Percentiles rank a stretch among this genome's conserved stretches.
phyloP scores from a whole-genome alignment of 2,113 vertebrate species.

The Sciurus niger region DNA sequence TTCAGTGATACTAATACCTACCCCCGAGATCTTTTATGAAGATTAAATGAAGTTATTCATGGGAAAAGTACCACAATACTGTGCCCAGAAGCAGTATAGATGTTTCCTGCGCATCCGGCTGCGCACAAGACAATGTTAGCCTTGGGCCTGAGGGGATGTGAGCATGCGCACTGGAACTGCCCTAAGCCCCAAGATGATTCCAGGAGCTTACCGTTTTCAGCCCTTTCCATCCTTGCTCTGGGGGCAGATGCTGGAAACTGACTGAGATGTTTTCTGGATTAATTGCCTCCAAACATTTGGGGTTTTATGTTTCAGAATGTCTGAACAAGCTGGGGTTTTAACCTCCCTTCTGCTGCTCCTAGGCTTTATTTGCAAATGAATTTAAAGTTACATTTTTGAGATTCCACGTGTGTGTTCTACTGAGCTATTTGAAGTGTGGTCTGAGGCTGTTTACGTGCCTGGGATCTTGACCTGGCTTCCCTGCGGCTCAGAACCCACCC shows the following conservation, averaged over 20 bases:
- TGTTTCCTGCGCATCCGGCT: accelerated
- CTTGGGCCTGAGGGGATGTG: background rate
- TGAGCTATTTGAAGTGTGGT: slow-evolving; percentile 35
- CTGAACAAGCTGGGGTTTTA: slow-evolving; percentile 30
- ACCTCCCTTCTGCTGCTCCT: slow-evolving; percentile 53
- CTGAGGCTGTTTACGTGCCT: slow-evolving; percentile 10
- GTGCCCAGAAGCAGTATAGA: background rate
- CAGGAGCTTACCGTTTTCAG: background rate
- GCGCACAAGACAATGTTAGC: background rate
- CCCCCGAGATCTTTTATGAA: background rate
- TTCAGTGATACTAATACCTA: background rate
- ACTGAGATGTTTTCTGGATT: slow-evolving; percentile 9
- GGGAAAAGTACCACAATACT: background rate
- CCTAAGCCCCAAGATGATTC: background rate
- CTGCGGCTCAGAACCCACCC: background rate
- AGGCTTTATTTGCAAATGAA: slow-evolving; percentile 74
- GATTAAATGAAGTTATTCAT: background rate
- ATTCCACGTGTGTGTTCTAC: slow-evolving; percentile 21
- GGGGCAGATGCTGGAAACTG: background rate
- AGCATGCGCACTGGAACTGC: accelerated
- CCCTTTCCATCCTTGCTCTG: accelerated
- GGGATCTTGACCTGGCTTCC: background rate
- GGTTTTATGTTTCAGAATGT: slow-evolving; percentile 21
- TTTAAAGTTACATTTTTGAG: slow-evolving; percentile 61
- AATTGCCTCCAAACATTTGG: background rate